A percentile compares a stretch with the other conserved stretches of the same genome.
Evolutionary conservation across 2,113 vertebrate species (phyloP).

Genomic region (Piaya cayana): DNA sequence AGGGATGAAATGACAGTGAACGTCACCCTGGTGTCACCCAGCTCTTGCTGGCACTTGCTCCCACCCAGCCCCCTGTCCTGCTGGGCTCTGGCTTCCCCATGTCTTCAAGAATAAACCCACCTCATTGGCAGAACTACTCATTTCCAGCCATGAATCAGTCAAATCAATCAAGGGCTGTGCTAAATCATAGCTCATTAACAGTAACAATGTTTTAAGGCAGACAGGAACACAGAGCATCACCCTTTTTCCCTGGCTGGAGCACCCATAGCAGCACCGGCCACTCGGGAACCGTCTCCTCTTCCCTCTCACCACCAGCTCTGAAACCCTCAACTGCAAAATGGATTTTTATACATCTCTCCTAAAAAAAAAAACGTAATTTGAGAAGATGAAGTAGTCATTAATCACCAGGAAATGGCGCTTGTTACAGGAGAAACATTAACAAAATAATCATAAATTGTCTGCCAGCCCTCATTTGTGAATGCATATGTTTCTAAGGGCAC

Average conservation of each 20-base stretch:
- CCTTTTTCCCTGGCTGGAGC: neutral
- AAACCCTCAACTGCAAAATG: neutral
- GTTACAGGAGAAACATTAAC: slow-evolving; percentile 61
- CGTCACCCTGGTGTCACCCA: neutral
- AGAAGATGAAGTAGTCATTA: slow-evolving; percentile 23
- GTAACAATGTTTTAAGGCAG: neutral
- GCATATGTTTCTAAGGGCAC: neutral
- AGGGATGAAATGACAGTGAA: neutral
- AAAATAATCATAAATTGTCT: slow-evolving; percentile 64
- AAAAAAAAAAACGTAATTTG: neutral
- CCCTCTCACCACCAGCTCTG: neutral
- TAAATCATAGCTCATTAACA: neutral
- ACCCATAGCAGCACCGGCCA: accelerated
- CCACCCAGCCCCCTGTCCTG: neutral
- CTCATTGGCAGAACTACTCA: neutral
- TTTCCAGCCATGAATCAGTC: neutral
- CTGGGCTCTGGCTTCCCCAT: accelerated
- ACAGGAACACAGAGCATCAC: neutral
- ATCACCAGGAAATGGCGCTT: slow-evolving; percentile 47
- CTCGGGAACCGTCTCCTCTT: neutral
- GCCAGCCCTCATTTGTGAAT: slow-evolving; percentile 26
- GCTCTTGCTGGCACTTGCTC: neutral
- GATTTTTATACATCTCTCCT: neutral
- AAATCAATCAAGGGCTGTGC: neutral
- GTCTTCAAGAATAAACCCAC: neutral